A percentile compares a stretch with the other conserved stretches of the same genome.
Evolutionary conservation across 2,113 vertebrate genomes (phyloP).

Genomic region (Eclectus roratus): DNA sequence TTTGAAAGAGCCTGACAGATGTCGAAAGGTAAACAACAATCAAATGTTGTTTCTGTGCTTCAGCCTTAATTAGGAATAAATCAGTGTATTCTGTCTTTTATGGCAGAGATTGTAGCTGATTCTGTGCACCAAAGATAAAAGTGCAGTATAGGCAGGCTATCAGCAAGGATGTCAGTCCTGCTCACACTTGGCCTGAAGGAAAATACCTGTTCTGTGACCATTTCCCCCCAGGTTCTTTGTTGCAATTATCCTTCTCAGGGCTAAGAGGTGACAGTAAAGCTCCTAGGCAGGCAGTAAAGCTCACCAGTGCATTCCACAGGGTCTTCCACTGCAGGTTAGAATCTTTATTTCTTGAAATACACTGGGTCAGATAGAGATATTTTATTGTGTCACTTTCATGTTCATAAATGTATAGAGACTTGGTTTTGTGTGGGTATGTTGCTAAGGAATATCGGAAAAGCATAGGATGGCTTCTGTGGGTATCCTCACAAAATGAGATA

Average conservation of each 20-base stretch:
- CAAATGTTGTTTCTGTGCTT: slow-evolving; percentile 16
- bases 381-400: background rate
- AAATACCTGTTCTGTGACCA: background rate
- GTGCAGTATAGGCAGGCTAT: background rate
- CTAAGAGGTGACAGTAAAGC: background rate
- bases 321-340: background rate
- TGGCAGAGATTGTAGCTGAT: background rate
- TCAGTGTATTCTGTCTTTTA: slow-evolving; percentile 11
- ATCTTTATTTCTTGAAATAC: background rate
- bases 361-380: background rate
- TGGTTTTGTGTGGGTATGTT: background rate
- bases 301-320: background rate
- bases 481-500: background rate
- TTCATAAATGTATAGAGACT: background rate
- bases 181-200: background rate
- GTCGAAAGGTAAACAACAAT: slow-evolving; percentile 60
- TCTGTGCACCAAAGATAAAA: background rate
- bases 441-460: background rate
- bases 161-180: background rate
- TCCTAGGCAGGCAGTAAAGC: background rate
- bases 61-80: slow-evolving; percentile 40
- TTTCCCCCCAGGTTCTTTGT: background rate
- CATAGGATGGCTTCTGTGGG: background rate
- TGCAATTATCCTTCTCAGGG: background rate
- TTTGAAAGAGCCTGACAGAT: slow-evolving; percentile 46